phyloP scores from a whole-genome alignment of 2,113 vertebrate species.

The Plecturocebus donacophilus region DNA sequence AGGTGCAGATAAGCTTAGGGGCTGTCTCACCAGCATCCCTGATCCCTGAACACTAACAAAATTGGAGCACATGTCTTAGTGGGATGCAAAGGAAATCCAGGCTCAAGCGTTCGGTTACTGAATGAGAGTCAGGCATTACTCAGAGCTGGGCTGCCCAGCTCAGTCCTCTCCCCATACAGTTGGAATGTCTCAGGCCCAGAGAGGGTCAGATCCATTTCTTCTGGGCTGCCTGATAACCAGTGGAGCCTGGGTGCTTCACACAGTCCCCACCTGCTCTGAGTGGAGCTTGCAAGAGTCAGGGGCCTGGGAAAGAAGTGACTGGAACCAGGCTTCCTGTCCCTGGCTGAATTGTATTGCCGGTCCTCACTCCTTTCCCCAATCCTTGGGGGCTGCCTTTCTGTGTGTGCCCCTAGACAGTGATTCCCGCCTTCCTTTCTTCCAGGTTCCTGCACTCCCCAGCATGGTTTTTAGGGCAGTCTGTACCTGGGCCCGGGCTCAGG shows the following conservation, averaged over 20 bases:
- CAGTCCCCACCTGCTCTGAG: neutral
- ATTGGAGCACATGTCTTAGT: neutral
- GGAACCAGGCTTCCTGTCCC: neutral
- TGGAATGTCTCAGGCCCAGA: neutral
- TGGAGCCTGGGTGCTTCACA: no score
- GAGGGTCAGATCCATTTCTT: neutral
- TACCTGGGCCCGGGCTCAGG: neutral
- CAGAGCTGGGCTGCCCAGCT: neutral
- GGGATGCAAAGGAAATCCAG: neutral
- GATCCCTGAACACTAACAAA: neutral
- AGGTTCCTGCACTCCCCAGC: conserved; percentile 84
- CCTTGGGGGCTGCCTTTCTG: neutral
- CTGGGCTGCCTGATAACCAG: neutral
- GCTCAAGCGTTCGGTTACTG: accelerated
- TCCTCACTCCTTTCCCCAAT: accelerated
- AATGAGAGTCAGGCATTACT: neutral
- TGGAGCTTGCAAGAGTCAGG: neutral
- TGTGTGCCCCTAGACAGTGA: neutral
- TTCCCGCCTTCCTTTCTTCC: conserved; percentile 84
- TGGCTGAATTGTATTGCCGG: neutral
- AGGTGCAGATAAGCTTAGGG: neutral
- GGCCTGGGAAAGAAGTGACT: neutral
- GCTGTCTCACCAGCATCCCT: neutral
- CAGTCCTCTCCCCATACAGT: neutral
- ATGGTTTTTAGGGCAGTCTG: neutral